phyloP scores from a whole-genome alignment of 2,113 vertebrate species.

The Steatornis caripensis region DNA sequence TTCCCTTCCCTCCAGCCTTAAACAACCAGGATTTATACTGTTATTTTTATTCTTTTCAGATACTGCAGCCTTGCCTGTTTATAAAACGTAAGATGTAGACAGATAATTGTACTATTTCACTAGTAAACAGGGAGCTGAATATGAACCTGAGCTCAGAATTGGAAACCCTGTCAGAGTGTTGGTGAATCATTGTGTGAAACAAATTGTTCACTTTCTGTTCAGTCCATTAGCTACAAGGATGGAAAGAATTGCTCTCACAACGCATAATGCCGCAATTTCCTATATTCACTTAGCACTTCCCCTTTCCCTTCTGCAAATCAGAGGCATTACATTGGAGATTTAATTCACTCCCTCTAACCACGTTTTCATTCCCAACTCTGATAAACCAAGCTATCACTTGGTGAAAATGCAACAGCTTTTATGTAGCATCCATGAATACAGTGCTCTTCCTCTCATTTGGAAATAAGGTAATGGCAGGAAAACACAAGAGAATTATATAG shows the following conservation, averaged over 20 bases:
- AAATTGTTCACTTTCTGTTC: constrained; percentile 76
- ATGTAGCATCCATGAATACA: not conserved
- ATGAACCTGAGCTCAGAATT: constrained; percentile 63
- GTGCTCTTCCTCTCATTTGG: not conserved
- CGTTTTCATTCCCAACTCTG: constrained; percentile 57
- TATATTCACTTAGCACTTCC: constrained; percentile 71
- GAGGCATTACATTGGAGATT: constrained; percentile 50
- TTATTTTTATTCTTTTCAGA: constrained; percentile 51
- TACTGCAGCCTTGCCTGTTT: constrained; percentile 55
- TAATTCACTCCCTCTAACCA: constrained; percentile 68
- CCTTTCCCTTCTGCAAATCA: constrained; percentile 59
- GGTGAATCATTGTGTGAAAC: constrained; percentile 77
- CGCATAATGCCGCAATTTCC: constrained; percentile 73
- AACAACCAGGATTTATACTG: constrained; percentile 55
- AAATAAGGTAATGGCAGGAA: not conserved
- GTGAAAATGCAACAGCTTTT: constrained; percentile 30
- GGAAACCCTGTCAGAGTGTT: constrained; percentile 71
- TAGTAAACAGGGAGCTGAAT: constrained; percentile 71
- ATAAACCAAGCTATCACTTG: constrained; percentile 16
- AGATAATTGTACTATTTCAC: constrained; percentile 72
- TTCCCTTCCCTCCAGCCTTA: constrained; percentile 34
- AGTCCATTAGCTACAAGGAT: constrained; percentile 75
- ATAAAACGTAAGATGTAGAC: constrained; percentile 52
- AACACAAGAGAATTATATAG: not conserved
- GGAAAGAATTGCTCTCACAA: constrained; percentile 73